These are phyloP conservation scores for Tinea pellionella DNA, from an alignment of 2,888 invertebrate genomes.

Conservation along the genomic window DNA sequence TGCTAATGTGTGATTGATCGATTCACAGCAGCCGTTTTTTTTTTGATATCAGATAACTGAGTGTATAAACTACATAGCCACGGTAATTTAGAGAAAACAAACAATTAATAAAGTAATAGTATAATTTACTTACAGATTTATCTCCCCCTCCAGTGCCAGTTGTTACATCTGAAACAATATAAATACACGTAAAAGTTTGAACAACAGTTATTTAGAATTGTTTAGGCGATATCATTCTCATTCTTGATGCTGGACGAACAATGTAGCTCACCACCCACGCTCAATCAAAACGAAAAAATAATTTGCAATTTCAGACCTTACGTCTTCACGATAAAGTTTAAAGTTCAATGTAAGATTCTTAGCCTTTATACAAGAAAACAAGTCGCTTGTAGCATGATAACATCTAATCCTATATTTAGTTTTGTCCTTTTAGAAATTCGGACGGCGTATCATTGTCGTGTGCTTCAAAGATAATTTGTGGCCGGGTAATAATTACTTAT, in stretches of 20 bases:
- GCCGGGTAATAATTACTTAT: not conserved
- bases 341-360: not conserved
- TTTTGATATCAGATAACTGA: too few relatives aligned
- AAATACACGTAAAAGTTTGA: not conserved
- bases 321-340: not conserved
- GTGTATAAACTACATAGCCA: too few relatives aligned
- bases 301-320: not conserved
- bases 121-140: not conserved
- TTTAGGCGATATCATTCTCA: not conserved
- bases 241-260: not conserved
- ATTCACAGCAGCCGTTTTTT: too few relatives aligned
- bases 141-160: not conserved
- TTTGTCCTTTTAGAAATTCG: constrained; percentile 1
- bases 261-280: not conserved
- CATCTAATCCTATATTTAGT: constrained; percentile 4
- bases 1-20: too few relatives aligned
- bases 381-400: constrained; percentile 1
- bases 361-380: not conserved
- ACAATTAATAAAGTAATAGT: too few relatives aligned
- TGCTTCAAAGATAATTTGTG: not conserved
- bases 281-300: not conserved
- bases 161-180: not conserved
- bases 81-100: too few relatives aligned
- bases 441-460: not conserved
- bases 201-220: not conserved